A percentile compares a stretch with the other conserved stretches of the same genome.
These are phyloP conservation scores for Meloidogyne chitwoodi DNA, from an alignment of 1,140 invertebrate genomes.

Conservation along the genomic window DNA sequence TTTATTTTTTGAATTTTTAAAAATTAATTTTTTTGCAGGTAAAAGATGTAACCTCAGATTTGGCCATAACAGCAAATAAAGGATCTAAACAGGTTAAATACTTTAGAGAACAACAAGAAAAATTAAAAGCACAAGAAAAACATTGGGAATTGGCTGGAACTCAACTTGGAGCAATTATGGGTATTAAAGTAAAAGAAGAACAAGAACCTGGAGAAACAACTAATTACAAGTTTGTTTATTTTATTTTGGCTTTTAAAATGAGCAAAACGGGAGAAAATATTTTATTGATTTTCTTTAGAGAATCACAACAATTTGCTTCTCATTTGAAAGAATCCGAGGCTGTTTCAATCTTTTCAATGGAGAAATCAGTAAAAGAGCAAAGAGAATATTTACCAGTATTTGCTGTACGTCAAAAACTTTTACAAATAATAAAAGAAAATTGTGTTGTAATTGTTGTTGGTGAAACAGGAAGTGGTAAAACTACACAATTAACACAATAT, in stretches of 20 bases:
- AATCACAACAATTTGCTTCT: constrained; percentile 85
- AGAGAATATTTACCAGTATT: constrained; percentile 89
- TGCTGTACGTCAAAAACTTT: constrained; percentile 83
- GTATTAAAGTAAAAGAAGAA: constrained; percentile 74
- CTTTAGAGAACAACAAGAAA: constrained; percentile 90
- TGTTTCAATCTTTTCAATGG: constrained; percentile 81
- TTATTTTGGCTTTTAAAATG: constrained; percentile 8
- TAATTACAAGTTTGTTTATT: constrained; percentile 44
- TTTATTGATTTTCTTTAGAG: constrained; percentile 34
- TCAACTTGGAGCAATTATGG: constrained; percentile 93
- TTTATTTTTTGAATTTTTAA: constrained; percentile 2
- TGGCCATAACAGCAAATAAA: constrained; percentile 93
- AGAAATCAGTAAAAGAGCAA: constrained; percentile 80
- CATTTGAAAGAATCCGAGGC: constrained; percentile 77
- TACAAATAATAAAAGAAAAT: constrained; percentile 68
- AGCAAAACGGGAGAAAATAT: background rate
- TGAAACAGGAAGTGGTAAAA: constrained; percentile 98
- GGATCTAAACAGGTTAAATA: constrained; percentile 75
- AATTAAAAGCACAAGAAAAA: constrained; percentile 90
- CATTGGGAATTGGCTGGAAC: constrained; percentile 98
- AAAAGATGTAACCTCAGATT: constrained; percentile 87
- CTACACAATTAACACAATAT: constrained; percentile 97
- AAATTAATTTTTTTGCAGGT: constrained; percentile 61
- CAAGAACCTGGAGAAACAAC: constrained; percentile 65
- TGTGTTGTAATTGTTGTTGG: constrained; percentile 64